These are phyloP conservation scores for Sphecodes monilicornis DNA, from an alignment of 2,888 invertebrate genomes.

Conservation along the genomic window DNA sequence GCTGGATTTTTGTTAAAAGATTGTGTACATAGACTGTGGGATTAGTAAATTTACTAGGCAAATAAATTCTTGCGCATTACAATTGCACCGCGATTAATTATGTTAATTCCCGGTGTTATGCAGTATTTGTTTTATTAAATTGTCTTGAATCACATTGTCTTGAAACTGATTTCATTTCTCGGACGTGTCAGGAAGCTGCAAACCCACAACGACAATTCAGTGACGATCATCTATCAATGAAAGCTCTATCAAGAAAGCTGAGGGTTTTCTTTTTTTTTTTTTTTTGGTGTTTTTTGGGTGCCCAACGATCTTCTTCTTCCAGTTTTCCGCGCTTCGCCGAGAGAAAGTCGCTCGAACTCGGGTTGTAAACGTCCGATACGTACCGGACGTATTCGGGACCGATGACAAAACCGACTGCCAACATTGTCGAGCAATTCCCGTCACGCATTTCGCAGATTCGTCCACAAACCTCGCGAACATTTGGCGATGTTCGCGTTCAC, in stretches of 20 bases:
- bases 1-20: background rate
- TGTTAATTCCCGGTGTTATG: background rate
- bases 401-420: background rate
- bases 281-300: too few species aligned
- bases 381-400: background rate
- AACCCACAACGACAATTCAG: background rate
- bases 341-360: background rate
- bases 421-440: background rate
- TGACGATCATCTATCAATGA: too few species aligned
- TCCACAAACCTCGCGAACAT: slow-evolving; percentile 33
- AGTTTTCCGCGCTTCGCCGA: background rate
- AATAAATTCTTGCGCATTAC: background rate
- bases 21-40: background rate
- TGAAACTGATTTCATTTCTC: too few species aligned
- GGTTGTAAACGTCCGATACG: background rate
- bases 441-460: slow-evolving; percentile 44
- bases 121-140: background rate
- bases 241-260: too few species aligned
- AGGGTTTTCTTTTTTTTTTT: too few species aligned
- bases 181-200: background rate
- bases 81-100: background rate
- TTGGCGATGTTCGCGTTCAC: slow-evolving; percentile 33
- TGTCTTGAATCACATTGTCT: background rate
- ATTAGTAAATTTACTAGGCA: background rate
- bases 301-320: background rate